Percentiles rank a stretch among this genome's conserved stretches.
Evolutionary conservation across 2,888 invertebrate genomes (phyloP).

Genomic region (Rhyacophila evoluta): DNA sequence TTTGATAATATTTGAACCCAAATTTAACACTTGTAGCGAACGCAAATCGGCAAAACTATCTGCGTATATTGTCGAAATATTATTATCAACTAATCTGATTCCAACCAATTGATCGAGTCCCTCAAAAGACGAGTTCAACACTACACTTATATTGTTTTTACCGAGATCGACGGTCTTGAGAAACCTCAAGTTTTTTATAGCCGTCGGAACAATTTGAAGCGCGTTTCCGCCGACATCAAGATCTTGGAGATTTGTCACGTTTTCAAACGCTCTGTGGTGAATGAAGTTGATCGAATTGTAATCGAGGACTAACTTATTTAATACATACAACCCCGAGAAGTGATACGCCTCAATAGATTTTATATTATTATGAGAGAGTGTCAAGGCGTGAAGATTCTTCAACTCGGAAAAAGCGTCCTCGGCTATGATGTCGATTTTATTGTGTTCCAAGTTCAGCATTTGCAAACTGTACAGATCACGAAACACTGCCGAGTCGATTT

Average conservation of each 20-base stretch:
- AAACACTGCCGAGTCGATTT: constrained; percentile 78
- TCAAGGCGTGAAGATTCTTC: constrained; percentile 81
- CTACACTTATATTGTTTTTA: constrained; percentile 80
- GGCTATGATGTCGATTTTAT: constrained; percentile 75
- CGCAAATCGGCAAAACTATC: constrained; percentile 80
- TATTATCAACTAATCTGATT: constrained; percentile 84
- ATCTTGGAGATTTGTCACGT: constrained; percentile 82
- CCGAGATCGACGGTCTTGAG: constrained; percentile 84
- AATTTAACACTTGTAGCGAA: constrained; percentile 82
- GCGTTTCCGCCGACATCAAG: constrained; percentile 79
- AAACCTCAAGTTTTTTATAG: constrained; percentile 76
- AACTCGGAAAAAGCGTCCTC: constrained; percentile 81
- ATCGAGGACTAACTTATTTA: constrained; percentile 80
- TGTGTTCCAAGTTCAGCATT: constrained; percentile 80
- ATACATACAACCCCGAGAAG: constrained; percentile 78
- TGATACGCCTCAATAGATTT: constrained; percentile 75
- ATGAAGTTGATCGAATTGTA: constrained; percentile 78
- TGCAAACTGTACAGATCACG: constrained; percentile 81
- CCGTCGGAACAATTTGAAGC: constrained; percentile 75
- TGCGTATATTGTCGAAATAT: constrained; percentile 78
- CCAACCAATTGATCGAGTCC: constrained; percentile 81
- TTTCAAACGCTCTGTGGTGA: constrained; percentile 79
- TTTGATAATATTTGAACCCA: constrained; percentile 83
- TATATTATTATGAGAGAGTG: constrained; percentile 79
- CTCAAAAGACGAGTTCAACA: constrained; percentile 79